These are phyloP conservation scores for Lethenteron reissneri DNA, from an alignment of 2,113 vertebrate genomes.

Conservation along the genomic window DNA sequence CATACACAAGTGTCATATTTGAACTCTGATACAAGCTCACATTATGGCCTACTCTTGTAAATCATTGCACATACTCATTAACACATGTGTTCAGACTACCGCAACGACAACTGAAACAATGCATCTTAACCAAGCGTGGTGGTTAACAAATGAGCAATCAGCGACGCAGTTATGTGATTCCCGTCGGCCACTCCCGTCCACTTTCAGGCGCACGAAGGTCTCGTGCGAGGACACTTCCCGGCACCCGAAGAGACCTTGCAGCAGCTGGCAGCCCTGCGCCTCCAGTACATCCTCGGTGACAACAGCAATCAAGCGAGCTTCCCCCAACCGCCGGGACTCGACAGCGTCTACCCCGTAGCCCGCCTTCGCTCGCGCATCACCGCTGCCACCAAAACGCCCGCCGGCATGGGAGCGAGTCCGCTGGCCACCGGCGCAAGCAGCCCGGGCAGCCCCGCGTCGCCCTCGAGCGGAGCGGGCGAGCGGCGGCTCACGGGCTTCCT, in stretches of 20 bases:
- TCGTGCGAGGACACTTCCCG: constrained; percentile 66
- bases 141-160: too few relatives aligned
- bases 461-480: constrained; percentile 27
- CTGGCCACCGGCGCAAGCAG: too few relatives aligned
- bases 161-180: too few relatives aligned
- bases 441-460: background rate
- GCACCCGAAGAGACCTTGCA: constrained; percentile 62
- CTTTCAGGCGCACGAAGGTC: constrained; percentile 53
- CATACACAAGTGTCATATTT: too few relatives aligned
- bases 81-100: too few relatives aligned
- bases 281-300: constrained; percentile 60
- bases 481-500: constrained; percentile 55
- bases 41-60: too few relatives aligned
- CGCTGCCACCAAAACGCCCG: constrained; percentile 38
- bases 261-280: constrained; percentile 48
- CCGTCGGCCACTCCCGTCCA: too few relatives aligned
- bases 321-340: constrained; percentile 35
- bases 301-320: constrained; percentile 17
- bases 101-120: too few relatives aligned
- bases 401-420: too few relatives aligned
- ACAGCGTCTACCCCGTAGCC: constrained; percentile 48
- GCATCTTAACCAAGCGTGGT: too few relatives aligned
- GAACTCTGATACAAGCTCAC: too few relatives aligned
- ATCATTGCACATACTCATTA: too few relatives aligned
- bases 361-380: constrained; percentile 57